Evolutionary conservation across 2,113 vertebrate genomes (phyloP).

Genomic region (Pedionomus torquatus): DNA sequence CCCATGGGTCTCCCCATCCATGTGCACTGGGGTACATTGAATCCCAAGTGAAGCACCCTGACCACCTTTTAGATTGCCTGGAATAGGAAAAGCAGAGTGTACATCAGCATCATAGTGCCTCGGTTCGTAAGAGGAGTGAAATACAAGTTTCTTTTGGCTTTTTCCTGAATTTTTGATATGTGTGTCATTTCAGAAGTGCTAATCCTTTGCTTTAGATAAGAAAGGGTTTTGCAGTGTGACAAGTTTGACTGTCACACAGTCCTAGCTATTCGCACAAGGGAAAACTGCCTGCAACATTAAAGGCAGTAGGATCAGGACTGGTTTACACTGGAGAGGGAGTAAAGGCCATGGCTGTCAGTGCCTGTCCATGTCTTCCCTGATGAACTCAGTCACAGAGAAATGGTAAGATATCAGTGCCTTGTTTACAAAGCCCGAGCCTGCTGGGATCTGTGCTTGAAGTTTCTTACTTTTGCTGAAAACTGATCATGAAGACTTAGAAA

Average conservation of each 20-base stretch:
- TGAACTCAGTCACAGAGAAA: not conserved
- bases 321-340: not conserved
- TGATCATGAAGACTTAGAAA: conserved; percentile 26
- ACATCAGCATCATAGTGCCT: not conserved
- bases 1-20: not conserved
- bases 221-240: not conserved
- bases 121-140: not conserved
- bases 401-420: not conserved
- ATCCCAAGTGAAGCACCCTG: not conserved
- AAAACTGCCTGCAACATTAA: not conserved
- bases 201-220: conserved; percentile 21
- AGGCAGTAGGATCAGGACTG: not conserved
- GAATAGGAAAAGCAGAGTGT: not conserved
- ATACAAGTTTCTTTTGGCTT: not conserved
- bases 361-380: not conserved
- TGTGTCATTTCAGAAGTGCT: not conserved
- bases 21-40: not conserved
- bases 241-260: not conserved
- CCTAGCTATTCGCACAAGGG: not conserved
- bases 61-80: not conserved
- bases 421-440: conserved; percentile 17
- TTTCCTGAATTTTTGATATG: not conserved
- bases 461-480: conserved; percentile 59
- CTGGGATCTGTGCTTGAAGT: not conserved
- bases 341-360: not conserved